Base-by-base conservation (phyloP, 2,797 vertebrate genomes). In the Aulostomus chinensis region DNA sequence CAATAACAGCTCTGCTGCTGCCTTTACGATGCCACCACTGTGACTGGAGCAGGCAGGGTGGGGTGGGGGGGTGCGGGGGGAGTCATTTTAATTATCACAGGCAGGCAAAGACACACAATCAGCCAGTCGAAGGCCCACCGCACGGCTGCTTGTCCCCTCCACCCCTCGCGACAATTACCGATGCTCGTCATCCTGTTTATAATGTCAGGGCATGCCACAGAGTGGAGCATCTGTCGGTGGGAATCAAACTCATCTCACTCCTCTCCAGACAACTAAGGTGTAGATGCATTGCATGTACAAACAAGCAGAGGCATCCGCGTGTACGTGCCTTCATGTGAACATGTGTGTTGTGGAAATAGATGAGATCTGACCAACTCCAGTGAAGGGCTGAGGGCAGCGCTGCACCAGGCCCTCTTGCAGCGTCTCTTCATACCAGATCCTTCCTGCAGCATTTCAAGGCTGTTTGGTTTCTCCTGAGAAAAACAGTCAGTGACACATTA, bases 31-130 rank as follows among this genome's bases (percentile, higher is more conserved):
- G 59, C 66, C 72, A 32, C 61, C 51, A 7, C 58, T 53, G 45
- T 62, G 57, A 48, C 47, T 46, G 50, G 21, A 51, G 21, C 10
- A 14, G 31, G 14, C n/a, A 4, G 12, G 20, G 36, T 14, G 38
- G 38, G 6, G 12, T 12, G 4, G 3, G 21, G 14, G 4, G 7
- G 11, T 13, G 31, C 13, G 57, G 58, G 28, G 59, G 45, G 73
- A 76, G 36, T 81, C 35, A 45, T 81, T 86, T 86, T 79, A 82
- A 84, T 86, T 83, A 88, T 81, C 59, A 52, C 47, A 59, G 64
- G 39, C 73, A 73, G 58, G 42, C 76, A 66, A 78, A 80, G 75
- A 76, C 56, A 78, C 78, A 80, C 78, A 81, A 72, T 80, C 66
- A 79, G 74, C 39, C 68, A 26, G 48, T 57, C 33, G 63, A 70